Evolutionary conservation across 2,797 vertebrate genomes (phyloP).

Genomic region (Rhabdophis nuchalis): DNA sequence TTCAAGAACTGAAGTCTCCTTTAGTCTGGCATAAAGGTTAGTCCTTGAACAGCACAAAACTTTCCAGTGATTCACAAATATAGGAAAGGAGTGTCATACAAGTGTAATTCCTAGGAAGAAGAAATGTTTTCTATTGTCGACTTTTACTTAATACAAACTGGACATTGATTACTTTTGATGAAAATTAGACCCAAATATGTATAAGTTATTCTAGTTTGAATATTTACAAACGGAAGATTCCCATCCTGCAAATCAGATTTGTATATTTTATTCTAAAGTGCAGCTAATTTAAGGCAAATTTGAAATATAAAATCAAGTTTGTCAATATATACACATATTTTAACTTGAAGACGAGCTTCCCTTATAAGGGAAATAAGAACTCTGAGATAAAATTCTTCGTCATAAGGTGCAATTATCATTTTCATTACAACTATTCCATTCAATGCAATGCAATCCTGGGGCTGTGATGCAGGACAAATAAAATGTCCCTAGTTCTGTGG

Average conservation of each 20-base stretch:
- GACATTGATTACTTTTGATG: conserved; percentile 33
- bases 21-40: conserved; percentile 7
- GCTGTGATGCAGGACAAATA: background rate
- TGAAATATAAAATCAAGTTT: conserved; percentile 75
- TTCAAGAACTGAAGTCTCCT: conserved; percentile 41
- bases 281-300: conserved; percentile 82
- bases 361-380: conserved; percentile 58
- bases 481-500: background rate
- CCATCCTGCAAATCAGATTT: conserved; percentile 66
- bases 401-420: conserved; percentile 32
- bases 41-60: conserved; percentile 25
- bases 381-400: conserved; percentile 50
- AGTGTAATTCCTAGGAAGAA: conserved; percentile 1
- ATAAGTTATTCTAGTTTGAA: conserved; percentile 64
- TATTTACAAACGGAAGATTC: conserved; percentile 72
- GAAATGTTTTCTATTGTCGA: conserved; percentile 18
- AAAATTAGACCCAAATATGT: conserved; percentile 55
- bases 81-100: conserved; percentile 17
- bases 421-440: background rate
- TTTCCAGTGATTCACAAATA: conserved; percentile 10
- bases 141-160: background rate
- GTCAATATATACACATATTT: conserved; percentile 70
- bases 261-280: conserved; percentile 76
- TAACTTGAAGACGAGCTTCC: conserved; percentile 64
- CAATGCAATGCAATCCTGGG: background rate